phyloP scores from a whole-genome alignment of 1,140 invertebrate species.

The Brachionus plicatilis region DNA sequence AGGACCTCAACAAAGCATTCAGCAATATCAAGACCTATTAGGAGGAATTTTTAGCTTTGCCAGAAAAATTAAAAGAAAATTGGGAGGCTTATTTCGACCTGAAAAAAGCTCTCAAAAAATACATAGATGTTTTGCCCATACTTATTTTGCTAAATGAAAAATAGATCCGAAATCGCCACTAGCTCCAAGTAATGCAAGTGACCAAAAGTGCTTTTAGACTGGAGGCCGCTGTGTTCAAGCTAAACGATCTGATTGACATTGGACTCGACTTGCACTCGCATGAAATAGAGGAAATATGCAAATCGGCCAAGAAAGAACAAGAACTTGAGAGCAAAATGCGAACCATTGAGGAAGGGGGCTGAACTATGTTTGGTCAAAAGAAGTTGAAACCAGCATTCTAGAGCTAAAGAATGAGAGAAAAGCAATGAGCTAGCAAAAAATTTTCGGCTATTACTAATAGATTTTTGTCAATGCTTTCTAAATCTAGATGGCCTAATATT shows the following conservation, averaged over 20 bases:
- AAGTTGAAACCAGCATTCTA: conserved; percentile 50
- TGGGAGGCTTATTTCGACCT: conserved; percentile 26
- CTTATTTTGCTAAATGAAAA: not conserved
- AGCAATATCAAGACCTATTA: not conserved
- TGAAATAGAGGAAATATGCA: conserved; percentile 54
- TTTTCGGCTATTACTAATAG: conserved; percentile 47
- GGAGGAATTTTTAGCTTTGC: conserved; percentile 23
- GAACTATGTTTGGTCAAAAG: conserved; percentile 52
- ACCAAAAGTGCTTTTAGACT: conserved; percentile 54
- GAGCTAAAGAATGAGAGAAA: conserved; percentile 54
- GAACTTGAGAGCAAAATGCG: conserved; percentile 56
- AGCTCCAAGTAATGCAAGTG: conserved; percentile 56
- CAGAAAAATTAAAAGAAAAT: too few species aligned
- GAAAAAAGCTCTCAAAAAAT: conserved; percentile 16
- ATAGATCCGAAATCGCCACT: conserved; percentile 56
- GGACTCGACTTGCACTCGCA: conserved; percentile 52
- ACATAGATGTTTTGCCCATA: conserved; percentile 17
- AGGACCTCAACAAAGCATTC: conserved; percentile 40
- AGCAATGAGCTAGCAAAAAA: conserved; percentile 48
- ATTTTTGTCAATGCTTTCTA: conserved; percentile 45
- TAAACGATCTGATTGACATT: too few species aligned
- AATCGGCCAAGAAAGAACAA: conserved; percentile 51
- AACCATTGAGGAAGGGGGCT: conserved; percentile 53
- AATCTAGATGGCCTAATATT: conserved; percentile 46
- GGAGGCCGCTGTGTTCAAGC: too few species aligned